Conservation (phyloP, 2,797 vertebrate species). For the Amazona ochrocephala region DNA sequence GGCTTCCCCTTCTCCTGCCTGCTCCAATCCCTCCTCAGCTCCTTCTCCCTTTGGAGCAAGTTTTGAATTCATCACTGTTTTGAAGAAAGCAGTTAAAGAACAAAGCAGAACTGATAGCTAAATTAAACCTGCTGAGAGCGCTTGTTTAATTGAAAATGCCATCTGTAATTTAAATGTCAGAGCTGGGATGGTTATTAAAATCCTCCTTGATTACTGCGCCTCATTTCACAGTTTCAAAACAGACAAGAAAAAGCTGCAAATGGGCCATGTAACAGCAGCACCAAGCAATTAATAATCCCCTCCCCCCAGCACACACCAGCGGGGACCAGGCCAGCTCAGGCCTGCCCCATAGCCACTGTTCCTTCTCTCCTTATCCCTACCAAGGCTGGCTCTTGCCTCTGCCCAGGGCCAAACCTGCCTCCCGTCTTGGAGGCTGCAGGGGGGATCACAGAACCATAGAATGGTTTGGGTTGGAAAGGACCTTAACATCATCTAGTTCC, state of each 20-base stretch:
- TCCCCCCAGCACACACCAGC: background rate
- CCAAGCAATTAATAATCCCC: slow-evolving; percentile 41
- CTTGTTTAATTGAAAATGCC: slow-evolving; percentile 82
- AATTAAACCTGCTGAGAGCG: slow-evolving; percentile 77
- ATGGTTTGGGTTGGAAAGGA: background rate
- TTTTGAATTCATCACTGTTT: slow-evolving; percentile 60
- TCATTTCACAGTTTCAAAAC: slow-evolving; percentile 79
- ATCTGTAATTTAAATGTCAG: slow-evolving; percentile 84
- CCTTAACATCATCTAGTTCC: background rate
- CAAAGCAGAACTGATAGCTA: slow-evolving; percentile 78
- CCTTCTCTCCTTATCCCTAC: background rate
- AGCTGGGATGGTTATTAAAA: slow-evolving; percentile 68
- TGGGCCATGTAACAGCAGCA: slow-evolving; percentile 37
- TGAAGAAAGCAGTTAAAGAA: slow-evolving; percentile 73
- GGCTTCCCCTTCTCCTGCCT: background rate
- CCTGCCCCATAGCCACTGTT: background rate
- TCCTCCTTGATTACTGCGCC: slow-evolving; percentile 64
- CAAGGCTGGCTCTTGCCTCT: background rate
- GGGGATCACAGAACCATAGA: background rate
- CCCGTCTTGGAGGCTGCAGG: background rate
- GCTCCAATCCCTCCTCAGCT: background rate
- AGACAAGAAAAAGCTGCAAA: slow-evolving; percentile 68
- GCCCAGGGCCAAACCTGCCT: background rate
- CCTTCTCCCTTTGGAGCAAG: slow-evolving; percentile 9
- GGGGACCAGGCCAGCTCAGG: background rate